phyloP scores from a whole-genome alignment of 2,797 vertebrate genomes.

The Astyanax mexicanus region DNA sequence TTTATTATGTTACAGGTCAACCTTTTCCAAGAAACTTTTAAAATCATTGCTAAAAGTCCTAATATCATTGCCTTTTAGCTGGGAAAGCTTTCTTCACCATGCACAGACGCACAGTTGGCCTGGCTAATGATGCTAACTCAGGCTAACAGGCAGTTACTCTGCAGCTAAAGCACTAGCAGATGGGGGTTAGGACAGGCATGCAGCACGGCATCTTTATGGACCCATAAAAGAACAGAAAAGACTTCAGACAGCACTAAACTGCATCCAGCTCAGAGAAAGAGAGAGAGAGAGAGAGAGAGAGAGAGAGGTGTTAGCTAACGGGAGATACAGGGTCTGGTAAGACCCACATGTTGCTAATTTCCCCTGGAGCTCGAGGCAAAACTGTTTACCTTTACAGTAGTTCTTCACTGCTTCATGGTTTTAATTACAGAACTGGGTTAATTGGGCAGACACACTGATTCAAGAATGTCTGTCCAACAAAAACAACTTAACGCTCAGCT shows the following conservation, averaged over 20 bases:
- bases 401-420: constrained; percentile 69
- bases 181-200: constrained; percentile 76
- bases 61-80: not conserved
- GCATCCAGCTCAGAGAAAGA: constrained; percentile 69
- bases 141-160: constrained; percentile 70
- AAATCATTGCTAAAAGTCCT: no score
- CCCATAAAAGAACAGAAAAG: constrained; percentile 76
- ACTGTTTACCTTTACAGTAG: constrained; percentile 71
- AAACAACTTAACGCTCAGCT: constrained; percentile 19
- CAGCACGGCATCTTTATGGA: constrained; percentile 72
- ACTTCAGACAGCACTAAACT: constrained; percentile 78
- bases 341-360: constrained; percentile 74
- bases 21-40: no score
- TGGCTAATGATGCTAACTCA: constrained; percentile 56
- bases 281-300: constrained; percentile 32
- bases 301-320: constrained; percentile 60
- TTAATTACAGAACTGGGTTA: constrained; percentile 70
- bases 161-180: constrained; percentile 78
- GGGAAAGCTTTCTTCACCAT: not conserved
- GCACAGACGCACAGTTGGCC: not conserved
- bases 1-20: no score
- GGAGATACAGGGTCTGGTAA: constrained; percentile 50
- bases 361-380: constrained; percentile 71
- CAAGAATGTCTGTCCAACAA: constrained; percentile 48
- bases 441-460: constrained; percentile 60